These are phyloP conservation scores for Nebria ingens DNA, from an alignment of 1,140 invertebrate species.

Conservation along the genomic window DNA sequence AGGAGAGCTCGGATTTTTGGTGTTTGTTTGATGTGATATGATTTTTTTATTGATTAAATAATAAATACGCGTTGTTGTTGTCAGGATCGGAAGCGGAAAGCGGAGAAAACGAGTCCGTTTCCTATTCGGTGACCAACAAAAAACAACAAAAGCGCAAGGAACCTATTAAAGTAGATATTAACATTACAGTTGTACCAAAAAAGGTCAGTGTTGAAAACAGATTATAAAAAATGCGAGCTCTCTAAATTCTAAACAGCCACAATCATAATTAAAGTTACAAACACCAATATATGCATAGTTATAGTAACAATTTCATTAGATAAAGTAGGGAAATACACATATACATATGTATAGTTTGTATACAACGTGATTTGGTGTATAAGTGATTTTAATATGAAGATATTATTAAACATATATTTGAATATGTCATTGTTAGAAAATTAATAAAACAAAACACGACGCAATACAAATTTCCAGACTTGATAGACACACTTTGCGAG, in stretches of 20 bases:
- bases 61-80: no score
- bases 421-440: no score
- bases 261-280: background rate
- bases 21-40: no score
- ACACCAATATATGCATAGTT: slow-evolving; percentile 11
- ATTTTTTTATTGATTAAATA: no score
- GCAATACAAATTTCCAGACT: background rate
- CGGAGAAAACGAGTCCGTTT: slow-evolving; percentile 37
- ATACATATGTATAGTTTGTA: no score
- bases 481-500: slow-evolving; percentile 21
- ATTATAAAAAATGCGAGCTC: background rate
- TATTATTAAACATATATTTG: no score
- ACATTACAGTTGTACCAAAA: slow-evolving; percentile 60
- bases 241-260: background rate
- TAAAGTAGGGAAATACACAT: no score
- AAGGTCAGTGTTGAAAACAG: slow-evolving; percentile 30
- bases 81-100: slow-evolving; percentile 29
- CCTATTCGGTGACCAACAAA: slow-evolving; percentile 43
- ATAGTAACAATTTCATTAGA: slow-evolving; percentile 24
- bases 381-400: no score
- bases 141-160: slow-evolving; percentile 62
- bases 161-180: slow-evolving; percentile 68
- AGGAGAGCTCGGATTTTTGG: no score
- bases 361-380: no score
- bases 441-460: no score